Evolutionary conservation across 2,797 vertebrate genomes (phyloP).

Genomic region (Cichlasoma orientale): DNA sequence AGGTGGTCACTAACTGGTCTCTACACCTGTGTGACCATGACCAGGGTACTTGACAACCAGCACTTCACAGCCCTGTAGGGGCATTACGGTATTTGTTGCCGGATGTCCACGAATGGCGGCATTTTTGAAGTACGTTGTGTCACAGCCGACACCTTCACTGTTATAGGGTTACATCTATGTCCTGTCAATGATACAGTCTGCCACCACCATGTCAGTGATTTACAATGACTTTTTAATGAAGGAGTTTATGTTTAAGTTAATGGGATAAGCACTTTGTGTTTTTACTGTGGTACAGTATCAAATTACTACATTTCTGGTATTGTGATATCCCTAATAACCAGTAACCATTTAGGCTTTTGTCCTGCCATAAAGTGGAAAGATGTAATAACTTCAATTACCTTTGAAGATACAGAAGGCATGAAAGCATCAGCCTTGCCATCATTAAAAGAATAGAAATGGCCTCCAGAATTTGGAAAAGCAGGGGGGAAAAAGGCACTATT

Average conservation of each 20-base stretch:
- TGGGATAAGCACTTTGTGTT: background rate
- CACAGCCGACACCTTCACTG: too few species aligned
- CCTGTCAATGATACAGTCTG: too few species aligned
- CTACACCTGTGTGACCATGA: too few species aligned
- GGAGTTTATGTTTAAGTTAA: background rate
- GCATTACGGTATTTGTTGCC: too few species aligned
- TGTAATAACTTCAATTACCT: conserved; percentile 32
- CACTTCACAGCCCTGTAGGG: too few species aligned
- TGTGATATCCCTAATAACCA: background rate
- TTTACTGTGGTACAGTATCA: background rate
- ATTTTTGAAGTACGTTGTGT: too few species aligned
- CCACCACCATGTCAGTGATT: too few species aligned
- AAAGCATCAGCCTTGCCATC: conserved; percentile 31
- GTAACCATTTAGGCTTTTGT: conserved; percentile 4
- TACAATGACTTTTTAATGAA: too few species aligned
- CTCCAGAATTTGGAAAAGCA: conserved; percentile 2
- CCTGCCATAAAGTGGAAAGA: conserved; percentile 27
- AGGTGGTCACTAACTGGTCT: too few species aligned
- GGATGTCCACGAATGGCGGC: too few species aligned
- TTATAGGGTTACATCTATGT: too few species aligned
- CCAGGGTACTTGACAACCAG: too few species aligned
- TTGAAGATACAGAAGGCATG: conserved; percentile 44
- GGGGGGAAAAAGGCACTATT: conserved; percentile 10
- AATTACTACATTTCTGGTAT: background rate
- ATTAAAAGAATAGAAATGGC: background rate